Evolutionary conservation across 2,797 vertebrate species (phyloP), one percentile per base, ranked within the genome.

Genomic region (Triplophysa yarkandensis): DNA sequence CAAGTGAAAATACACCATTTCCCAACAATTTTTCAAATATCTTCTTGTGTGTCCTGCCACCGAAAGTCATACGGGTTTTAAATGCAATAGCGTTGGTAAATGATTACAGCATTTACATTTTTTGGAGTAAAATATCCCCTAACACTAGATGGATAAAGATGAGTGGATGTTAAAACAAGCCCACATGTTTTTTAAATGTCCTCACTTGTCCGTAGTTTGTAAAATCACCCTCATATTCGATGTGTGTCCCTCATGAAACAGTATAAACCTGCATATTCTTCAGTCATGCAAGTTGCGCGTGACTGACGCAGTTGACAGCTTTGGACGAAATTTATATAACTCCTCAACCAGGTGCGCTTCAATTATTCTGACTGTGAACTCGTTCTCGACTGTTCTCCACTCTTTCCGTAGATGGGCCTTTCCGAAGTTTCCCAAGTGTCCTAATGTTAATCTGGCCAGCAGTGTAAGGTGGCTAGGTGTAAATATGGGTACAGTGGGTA

Each of bases 291-390:
- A 66, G 57, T 63, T 68, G 46, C 69, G 67, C 78, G n/a, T 78
- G 78, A 80, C 68, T 65, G 57, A 62, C 25, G 68, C 69, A 62
- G 69, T 76, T 58, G 66, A 57, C 65, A 54, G 21, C 48, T 67
- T 71, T 16, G 28, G 41, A 57, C 66, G 8, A 55, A 76, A 58
- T 55, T 58, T 54, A 58, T 77, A 65, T 65, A 75, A 80, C 74
- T 68, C 68, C 69, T 78, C 69, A 73, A 46, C 78, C 81, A 80
- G 81, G 78, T 80, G 81, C 46, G 28, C 71, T 80, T 74, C 41
- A 80, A 58, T 68, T 52, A 73, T 62, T 66, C 71, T 27, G 28
- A 55, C n/a, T 58, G 71, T 66, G 62, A 66, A 74, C 36, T 65
- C 52, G 32, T 14, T 61, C 39, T 48, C 32, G n/a, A 21, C 23